Conservation (phyloP, 2,888 invertebrate species). For the Andricus quercusramuli region DNA sequence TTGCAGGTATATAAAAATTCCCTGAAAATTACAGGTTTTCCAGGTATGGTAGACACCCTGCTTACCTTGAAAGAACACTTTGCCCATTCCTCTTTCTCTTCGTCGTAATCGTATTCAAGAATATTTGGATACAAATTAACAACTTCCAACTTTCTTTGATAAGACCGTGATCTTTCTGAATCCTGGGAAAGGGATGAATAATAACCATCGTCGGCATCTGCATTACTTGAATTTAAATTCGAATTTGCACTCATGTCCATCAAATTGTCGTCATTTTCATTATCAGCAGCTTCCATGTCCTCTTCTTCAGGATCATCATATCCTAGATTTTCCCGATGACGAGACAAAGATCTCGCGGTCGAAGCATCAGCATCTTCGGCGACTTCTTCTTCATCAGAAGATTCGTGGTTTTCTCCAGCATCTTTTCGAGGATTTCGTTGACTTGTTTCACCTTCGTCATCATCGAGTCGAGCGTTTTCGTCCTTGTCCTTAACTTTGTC, state of each 20-base stretch:
- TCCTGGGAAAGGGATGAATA: neutral
- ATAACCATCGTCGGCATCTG: slow-evolving; percentile 76
- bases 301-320: slow-evolving; percentile 80
- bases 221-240: slow-evolving; percentile 66
- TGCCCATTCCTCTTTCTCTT: slow-evolving; percentile 90
- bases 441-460: slow-evolving; percentile 75
- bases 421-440: slow-evolving; percentile 49
- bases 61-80: slow-evolving; percentile 87
- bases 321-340: slow-evolving; percentile 80
- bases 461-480: slow-evolving; percentile 72
- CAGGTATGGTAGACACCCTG: too few relatives aligned
- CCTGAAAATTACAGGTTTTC: too few relatives aligned
- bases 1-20: too few relatives aligned
- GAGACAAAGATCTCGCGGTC: slow-evolving; percentile 65
- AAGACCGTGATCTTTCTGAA: slow-evolving; percentile 66
- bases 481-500: slow-evolving; percentile 73
- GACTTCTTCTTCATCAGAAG: slow-evolving; percentile 85
- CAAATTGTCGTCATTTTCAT: slow-evolving; percentile 68
- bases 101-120: slow-evolving; percentile 88
- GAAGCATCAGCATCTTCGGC: slow-evolving; percentile 81
- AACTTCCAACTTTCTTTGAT: slow-evolving; percentile 73
- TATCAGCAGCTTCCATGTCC: slow-evolving; percentile 75
- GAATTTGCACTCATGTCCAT: slow-evolving; percentile 79
- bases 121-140: slow-evolving; percentile 78
- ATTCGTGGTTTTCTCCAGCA: slow-evolving; percentile 78